A percentile compares a stretch with the other conserved stretches of the same genome.
phyloP scores from a whole-genome alignment of 2,113 vertebrate species.

The Gambusia holbrooki region DNA sequence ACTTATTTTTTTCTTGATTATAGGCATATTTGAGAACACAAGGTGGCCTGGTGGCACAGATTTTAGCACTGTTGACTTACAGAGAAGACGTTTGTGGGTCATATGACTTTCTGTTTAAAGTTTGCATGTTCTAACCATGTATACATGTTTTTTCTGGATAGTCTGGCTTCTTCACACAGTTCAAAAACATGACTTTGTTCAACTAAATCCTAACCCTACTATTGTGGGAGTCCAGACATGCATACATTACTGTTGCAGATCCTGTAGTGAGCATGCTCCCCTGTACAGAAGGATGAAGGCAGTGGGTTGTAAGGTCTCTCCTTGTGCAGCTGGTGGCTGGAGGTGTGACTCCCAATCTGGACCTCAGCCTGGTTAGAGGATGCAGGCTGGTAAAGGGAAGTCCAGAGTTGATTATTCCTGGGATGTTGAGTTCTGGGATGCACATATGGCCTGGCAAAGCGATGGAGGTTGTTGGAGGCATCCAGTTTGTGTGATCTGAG shows the following conservation, averaged over 20 bases:
- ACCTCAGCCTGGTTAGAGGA: slow-evolving; percentile 60
- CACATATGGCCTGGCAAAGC: slow-evolving; percentile 30
- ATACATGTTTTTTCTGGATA: too few relatives aligned
- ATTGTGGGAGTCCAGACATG: neutral
- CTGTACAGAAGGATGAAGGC: slow-evolving; percentile 74
- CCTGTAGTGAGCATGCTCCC: slow-evolving; percentile 82
- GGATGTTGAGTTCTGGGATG: slow-evolving; percentile 67
- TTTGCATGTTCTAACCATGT: too few relatives aligned
- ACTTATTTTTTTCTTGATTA: too few relatives aligned
- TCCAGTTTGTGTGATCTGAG: slow-evolving; percentile 40
- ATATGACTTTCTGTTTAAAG: too few relatives aligned
- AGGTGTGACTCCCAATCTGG: slow-evolving; percentile 60
- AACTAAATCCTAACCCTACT: neutral
- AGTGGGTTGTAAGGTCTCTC: slow-evolving; percentile 63
- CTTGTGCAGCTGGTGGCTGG: slow-evolving; percentile 16
- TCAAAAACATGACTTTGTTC: too few relatives aligned
- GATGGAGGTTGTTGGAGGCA: slow-evolving; percentile 44
- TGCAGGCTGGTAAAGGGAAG: slow-evolving; percentile 81
- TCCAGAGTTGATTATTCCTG: slow-evolving; percentile 69
- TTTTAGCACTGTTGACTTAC: too few relatives aligned
- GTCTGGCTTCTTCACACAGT: too few relatives aligned
- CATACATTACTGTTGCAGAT: slow-evolving; percentile 90
- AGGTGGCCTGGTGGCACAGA: too few relatives aligned
- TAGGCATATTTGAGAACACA: too few relatives aligned
- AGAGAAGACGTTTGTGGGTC: too few relatives aligned